phyloP scores from a whole-genome alignment of 2,797 vertebrate species.

The Hozukius guyotensis region DNA sequence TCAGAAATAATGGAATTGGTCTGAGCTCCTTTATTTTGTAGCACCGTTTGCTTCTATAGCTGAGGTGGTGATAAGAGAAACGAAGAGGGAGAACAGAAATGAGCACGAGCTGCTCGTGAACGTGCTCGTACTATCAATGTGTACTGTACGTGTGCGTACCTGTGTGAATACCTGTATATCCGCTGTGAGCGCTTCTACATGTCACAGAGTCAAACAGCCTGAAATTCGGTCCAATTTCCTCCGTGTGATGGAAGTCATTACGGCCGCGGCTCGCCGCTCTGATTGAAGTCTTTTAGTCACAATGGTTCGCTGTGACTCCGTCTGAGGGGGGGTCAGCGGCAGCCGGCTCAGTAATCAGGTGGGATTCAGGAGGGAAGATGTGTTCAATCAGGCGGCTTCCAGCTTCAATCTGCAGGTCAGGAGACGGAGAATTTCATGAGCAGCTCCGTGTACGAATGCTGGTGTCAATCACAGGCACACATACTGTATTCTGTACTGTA shows the following conservation, averaged over 20 bases:
- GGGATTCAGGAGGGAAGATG: constrained; percentile 52
- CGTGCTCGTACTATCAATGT: constrained; percentile 2
- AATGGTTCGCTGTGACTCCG: constrained; percentile 43
- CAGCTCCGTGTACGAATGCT: constrained; percentile 2
- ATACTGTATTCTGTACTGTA: not conserved
- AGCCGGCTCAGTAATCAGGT: constrained; percentile 65
- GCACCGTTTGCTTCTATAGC: not conserved
- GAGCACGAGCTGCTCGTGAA: not conserved
- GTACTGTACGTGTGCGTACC: not conserved
- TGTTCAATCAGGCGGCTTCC: constrained; percentile 64
- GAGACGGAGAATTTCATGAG: constrained; percentile 32
- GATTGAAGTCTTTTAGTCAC: constrained; percentile 77
- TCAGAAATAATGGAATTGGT: constrained; percentile 44
- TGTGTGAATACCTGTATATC: not conserved
- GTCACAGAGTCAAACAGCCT: constrained; percentile 45
- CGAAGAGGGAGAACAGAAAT: not conserved
- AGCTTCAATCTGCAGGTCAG: constrained; percentile 28
- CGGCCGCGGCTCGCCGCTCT: constrained; percentile 44
- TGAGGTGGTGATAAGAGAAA: constrained; percentile 39
- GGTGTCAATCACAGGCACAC: constrained; percentile 29
- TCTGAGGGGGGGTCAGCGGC: constrained; percentile 53
- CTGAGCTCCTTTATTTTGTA: constrained; percentile 26
- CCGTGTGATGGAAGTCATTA: constrained; percentile 73
- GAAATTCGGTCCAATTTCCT: constrained; percentile 62
- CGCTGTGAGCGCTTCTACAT: constrained; percentile 10